A percentile compares a stretch with the other conserved stretches of the same genome.
These are phyloP conservation scores for Holacanthus passer DNA, from an alignment of 2,113 vertebrate species.

Conservation along the genomic window DNA sequence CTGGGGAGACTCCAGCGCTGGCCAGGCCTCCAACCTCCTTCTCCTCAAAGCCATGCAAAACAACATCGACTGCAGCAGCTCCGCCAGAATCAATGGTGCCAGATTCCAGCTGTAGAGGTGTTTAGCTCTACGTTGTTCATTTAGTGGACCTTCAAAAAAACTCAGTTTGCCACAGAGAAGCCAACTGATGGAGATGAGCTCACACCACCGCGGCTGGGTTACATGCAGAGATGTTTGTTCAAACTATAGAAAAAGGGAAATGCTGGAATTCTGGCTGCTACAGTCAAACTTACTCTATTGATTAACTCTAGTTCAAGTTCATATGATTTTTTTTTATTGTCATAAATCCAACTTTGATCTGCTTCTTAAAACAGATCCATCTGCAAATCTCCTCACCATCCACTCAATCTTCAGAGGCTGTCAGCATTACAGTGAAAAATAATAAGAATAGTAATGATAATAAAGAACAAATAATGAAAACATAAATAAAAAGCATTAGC, in stretches of 20 bases:
- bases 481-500: slow-evolving; percentile 14
- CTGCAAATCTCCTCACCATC: slow-evolving; percentile 11
- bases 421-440: background rate
- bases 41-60: slow-evolving; percentile 47
- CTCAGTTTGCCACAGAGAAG: background rate
- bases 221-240: background rate
- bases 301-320: background rate
- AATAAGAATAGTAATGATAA: slow-evolving; percentile 9
- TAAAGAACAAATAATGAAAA: background rate
- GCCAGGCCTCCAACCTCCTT: slow-evolving; percentile 43
- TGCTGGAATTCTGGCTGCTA: background rate
- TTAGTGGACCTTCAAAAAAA: slow-evolving; percentile 49
- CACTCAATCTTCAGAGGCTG: background rate
- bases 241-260: background rate
- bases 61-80: slow-evolving; percentile 33
- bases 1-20: slow-evolving; percentile 20
- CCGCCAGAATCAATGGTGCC: slow-evolving; percentile 46
- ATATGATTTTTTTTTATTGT: background rate
- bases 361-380: slow-evolving; percentile 2
- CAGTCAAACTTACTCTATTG: background rate
- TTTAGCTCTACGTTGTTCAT: slow-evolving; percentile 27
- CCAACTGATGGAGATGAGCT: slow-evolving; percentile 31
- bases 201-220: background rate
- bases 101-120: slow-evolving; percentile 37
- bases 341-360: background rate